Percentiles rank a stretch among this genome's conserved stretches.
Evolutionary conservation across 1,140 invertebrate genomes (phyloP).

Genomic region (Aphidius gifuensis): DNA sequence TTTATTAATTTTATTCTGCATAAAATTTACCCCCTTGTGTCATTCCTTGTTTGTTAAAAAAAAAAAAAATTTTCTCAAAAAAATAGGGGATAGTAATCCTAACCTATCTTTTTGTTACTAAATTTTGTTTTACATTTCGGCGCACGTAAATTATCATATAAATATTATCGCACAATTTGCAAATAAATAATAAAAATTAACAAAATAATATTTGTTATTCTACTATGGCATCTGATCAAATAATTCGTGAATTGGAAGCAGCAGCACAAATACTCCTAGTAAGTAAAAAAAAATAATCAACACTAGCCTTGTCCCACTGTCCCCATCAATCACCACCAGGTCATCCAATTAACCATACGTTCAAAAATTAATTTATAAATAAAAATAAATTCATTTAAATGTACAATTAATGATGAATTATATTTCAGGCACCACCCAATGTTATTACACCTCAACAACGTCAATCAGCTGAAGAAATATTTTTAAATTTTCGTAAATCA

Average conservation of each 20-base stretch:
- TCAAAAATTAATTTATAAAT: neutral
- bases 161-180: too few species aligned
- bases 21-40: too few species aligned
- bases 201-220: too few species aligned
- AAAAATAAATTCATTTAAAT: neutral
- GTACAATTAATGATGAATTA: slow-evolving; percentile 1
- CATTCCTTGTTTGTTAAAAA: too few species aligned
- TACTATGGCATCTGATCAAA: slow-evolving; percentile 44
- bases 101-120: too few species aligned
- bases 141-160: too few species aligned
- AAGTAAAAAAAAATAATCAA: slow-evolving; percentile 34
- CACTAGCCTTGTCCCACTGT: neutral
- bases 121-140: too few species aligned
- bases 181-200: too few species aligned
- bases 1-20: too few species aligned
- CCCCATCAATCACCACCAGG: neutral
- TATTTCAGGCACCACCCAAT: slow-evolving; percentile 75
- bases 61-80: too few species aligned
- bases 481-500: slow-evolving; percentile 57
- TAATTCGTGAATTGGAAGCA: slow-evolving; percentile 64
- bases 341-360: neutral
- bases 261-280: slow-evolving; percentile 70
- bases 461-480: slow-evolving; percentile 26
- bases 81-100: too few species aligned
- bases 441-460: slow-evolving; percentile 39